Conservation (phyloP, 2,888 invertebrate species). For the Hirtodrosophila alboralis region DNA sequence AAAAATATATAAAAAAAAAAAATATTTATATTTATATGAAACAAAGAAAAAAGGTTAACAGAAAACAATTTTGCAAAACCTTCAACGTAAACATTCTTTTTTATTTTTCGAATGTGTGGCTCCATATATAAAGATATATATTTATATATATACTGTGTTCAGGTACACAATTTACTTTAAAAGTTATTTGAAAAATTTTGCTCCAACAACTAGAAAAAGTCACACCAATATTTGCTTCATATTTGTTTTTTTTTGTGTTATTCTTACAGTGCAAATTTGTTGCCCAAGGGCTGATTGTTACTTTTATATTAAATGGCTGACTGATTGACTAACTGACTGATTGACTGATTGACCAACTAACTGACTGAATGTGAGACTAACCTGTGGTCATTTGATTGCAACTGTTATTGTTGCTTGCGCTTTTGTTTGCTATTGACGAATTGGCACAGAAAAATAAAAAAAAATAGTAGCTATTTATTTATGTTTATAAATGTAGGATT, state of each 20-base stretch:
- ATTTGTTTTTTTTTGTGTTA: no score
- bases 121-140: slow-evolving; percentile 3
- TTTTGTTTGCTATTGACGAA: slow-evolving; percentile 7
- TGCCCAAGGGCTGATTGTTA: slow-evolving; percentile 2
- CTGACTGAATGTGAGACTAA: slow-evolving; percentile 11
- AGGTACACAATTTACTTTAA: slow-evolving; percentile 2
- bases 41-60: slow-evolving; percentile 15
- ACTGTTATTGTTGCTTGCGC: slow-evolving; percentile 11
- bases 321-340: no score
- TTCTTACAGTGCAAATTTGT: slow-evolving; percentile 4
- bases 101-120: slow-evolving; percentile 1
- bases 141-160: not conserved
- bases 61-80: slow-evolving; percentile 37
- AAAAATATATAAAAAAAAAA: slow-evolving; percentile 10
- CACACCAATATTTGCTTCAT: slow-evolving; percentile 18
- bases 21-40: no score
- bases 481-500: not conserved
- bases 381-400: slow-evolving; percentile 1
- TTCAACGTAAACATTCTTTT: slow-evolving; percentile 10
- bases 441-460: not conserved
- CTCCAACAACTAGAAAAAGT: slow-evolving; percentile 10
- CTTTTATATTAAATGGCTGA: slow-evolving; percentile 2
- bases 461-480: not conserved
- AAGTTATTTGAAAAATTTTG: slow-evolving; percentile 45
- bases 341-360: slow-evolving; percentile 12